Conservation (phyloP, 2,888 invertebrate species). For the Merodon equestris region DNA sequence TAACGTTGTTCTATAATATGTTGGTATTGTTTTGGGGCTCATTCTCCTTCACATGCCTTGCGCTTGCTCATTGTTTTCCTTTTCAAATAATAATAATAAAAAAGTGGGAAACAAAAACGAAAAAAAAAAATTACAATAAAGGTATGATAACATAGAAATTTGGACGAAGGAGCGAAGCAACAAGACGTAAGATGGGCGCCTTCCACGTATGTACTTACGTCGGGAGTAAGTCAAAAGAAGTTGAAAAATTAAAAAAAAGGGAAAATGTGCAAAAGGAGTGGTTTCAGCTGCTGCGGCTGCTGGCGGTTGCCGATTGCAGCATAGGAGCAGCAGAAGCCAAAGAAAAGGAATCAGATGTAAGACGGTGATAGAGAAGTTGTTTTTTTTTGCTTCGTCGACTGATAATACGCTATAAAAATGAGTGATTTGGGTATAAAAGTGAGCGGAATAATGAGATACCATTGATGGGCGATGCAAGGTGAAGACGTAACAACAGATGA, state of each 20-base stretch:
- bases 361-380: constrained; percentile 39
- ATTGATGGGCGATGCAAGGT: constrained; percentile 37
- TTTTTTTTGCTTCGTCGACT: constrained; percentile 12
- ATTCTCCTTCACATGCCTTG: neutral
- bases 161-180: constrained; percentile 15
- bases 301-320: constrained; percentile 17
- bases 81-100: constrained; percentile 26
- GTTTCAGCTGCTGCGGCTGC: constrained; percentile 62
- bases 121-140: constrained; percentile 48
- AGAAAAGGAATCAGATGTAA: constrained; percentile 64
- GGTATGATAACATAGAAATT: constrained; percentile 63
- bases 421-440: constrained; percentile 57
- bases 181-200: constrained; percentile 60
- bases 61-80: constrained; percentile 27
- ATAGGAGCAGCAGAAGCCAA: constrained; percentile 57
- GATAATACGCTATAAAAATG: constrained; percentile 47
- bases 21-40: constrained; percentile 43
- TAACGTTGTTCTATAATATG: no score
- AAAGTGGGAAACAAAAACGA: constrained; percentile 60
- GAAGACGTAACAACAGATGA: no score
- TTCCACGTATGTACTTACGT: constrained; percentile 46
- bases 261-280: constrained; percentile 45
- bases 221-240: constrained; percentile 13
- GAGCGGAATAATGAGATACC: constrained; percentile 49
- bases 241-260: constrained; percentile 1